Base-by-base conservation (phyloP, 2,797 vertebrate species). In the Phalloptychus januarius region DNA sequence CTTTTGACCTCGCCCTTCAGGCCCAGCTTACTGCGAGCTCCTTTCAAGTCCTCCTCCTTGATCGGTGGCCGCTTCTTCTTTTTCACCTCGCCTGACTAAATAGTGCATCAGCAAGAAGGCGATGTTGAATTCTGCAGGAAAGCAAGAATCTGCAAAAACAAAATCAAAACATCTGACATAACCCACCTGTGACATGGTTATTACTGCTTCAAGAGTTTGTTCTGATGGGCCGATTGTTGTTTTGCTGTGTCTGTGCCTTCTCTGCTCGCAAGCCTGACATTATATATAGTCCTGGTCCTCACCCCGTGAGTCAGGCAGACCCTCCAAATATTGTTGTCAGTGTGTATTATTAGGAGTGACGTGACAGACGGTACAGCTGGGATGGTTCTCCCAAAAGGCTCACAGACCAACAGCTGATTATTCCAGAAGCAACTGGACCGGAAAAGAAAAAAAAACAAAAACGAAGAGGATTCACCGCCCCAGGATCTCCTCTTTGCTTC, bases 21-120 rank as follows among this genome's bases (percentile, higher is more conserved):
- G 40, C 94, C 79, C 80, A 99, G 96, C 77, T 97, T 98, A 89
- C 94, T 94, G 87, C 96, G 96, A n/a, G 98, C 97, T 89, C 97
- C 97, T 89, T 98, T 98, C 82, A 99, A 93, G 91, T 99, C 98
- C 93, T 99, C 98, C 84, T 96, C 97, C 90, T 98, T 98, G 93
- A 98, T 90, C 1, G 95, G 95, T 61, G 98, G 98, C 15, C 97
- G 96, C 90, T 99, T 99, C 96, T 99, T 99, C 94, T 97, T 96
- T 86, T 95, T 98, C 79, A 98, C 94, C 44, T 95, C 95, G 2
- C 81, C 92, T 52, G 89, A 83, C 95, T 96, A 45, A 16, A 69
- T 48, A 25, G 10, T 71, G 42, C 54, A 70, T 78, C 54, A 52
- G 0, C 23, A 58, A 18, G 0, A 40, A 48, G 52, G 2, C 18